Conservation (phyloP, 2,113 vertebrate genomes). For the Naja naja region DNA sequence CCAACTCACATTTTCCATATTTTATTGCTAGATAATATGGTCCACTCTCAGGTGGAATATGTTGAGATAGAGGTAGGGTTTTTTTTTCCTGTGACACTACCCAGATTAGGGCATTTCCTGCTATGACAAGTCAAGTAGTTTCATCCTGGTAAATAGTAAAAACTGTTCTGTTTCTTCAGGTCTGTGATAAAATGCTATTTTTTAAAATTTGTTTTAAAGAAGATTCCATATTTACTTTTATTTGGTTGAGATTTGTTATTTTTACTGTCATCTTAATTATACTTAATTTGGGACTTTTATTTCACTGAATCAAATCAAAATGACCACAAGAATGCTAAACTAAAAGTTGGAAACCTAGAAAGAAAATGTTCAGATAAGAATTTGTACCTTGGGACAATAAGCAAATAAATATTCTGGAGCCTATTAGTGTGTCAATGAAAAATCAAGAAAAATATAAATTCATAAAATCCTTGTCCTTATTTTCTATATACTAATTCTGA, state of each 20-base stretch:
- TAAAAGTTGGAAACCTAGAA: background rate
- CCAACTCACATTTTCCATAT: background rate
- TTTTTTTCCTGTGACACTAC: background rate
- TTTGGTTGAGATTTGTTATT: background rate
- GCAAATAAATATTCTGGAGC: background rate
- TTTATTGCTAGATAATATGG: background rate
- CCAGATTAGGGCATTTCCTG: background rate
- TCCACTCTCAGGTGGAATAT: background rate
- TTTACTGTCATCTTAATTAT: background rate
- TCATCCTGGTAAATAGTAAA: background rate
- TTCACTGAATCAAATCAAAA: background rate
- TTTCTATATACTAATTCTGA: background rate
- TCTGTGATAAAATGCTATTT: background rate
- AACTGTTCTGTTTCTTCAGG: background rate
- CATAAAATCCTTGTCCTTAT: background rate
- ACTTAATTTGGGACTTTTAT: background rate
- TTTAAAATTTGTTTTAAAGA: background rate
- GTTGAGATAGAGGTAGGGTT: background rate
- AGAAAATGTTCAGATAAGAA: background rate
- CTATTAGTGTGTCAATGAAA: background rate
- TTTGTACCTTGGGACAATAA: background rate
- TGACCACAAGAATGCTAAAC: background rate
- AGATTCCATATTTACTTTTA: background rate
- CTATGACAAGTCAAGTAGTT: background rate
- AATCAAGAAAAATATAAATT: background rate